These are phyloP conservation scores for Rhagonycha fulva DNA, from an alignment of 2,888 invertebrate species.

Conservation along the genomic window DNA sequence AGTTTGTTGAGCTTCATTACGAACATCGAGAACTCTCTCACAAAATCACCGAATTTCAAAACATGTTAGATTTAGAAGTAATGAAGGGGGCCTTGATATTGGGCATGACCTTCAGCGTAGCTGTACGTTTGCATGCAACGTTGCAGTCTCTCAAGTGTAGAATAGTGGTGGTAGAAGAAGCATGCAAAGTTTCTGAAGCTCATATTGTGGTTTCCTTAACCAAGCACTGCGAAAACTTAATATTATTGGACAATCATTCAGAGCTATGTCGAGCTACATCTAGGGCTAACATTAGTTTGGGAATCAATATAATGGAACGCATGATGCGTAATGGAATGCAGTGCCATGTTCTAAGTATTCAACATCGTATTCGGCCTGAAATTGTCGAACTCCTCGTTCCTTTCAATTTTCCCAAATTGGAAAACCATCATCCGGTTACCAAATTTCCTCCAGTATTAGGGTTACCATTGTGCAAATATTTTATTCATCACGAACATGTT, in stretches of 20 bases:
- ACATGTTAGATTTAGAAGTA: slow-evolving; percentile 62
- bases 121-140: slow-evolving; percentile 68
- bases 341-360: slow-evolving; percentile 63
- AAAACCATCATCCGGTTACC: slow-evolving; percentile 63
- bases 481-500: slow-evolving; percentile 66
- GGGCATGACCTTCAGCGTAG: slow-evolving; percentile 79
- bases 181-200: slow-evolving; percentile 84
- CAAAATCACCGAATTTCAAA: slow-evolving; percentile 40
- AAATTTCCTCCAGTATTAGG: slow-evolving; percentile 63
- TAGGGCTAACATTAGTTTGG: slow-evolving; percentile 70
- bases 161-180: slow-evolving; percentile 84
- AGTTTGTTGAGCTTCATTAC: slow-evolving; percentile 33
- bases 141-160: slow-evolving; percentile 64
- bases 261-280: slow-evolving; percentile 73
- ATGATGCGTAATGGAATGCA: slow-evolving; percentile 69
- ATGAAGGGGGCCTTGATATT: slow-evolving; percentile 62
- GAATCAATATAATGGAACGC: slow-evolving; percentile 82
- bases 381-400: slow-evolving; percentile 67
- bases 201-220: slow-evolving; percentile 82
- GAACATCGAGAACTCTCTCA: slow-evolving; percentile 36
- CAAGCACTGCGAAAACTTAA: slow-evolving; percentile 74
- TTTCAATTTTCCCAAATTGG: slow-evolving; percentile 66
- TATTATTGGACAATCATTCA: slow-evolving; percentile 85
- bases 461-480: slow-evolving; percentile 67
- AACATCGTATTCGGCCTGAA: slow-evolving; percentile 78